Evolutionary conservation across 1,140 invertebrate genomes (phyloP).

Genomic region (Oncopeltus fasciatus): DNA sequence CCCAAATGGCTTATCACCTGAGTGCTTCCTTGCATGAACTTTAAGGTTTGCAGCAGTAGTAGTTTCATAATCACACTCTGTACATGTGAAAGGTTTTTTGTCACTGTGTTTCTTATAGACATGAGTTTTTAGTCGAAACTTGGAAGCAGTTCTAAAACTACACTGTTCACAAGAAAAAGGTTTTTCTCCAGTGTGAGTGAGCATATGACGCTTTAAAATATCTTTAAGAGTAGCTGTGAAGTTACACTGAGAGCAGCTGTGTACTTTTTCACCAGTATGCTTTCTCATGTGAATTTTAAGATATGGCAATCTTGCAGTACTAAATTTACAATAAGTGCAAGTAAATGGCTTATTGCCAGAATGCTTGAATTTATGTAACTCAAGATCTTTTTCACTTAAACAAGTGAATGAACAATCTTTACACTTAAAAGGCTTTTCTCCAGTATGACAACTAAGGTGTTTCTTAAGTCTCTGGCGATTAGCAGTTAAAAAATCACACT

Average conservation of each 20-base stretch:
- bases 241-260: neutral
- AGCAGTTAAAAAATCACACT: neutral
- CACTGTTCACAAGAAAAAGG: neutral
- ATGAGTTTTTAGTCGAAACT: neutral
- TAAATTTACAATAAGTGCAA: neutral
- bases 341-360: neutral
- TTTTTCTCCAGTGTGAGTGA: neutral
- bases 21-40: neutral
- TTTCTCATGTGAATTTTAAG: conserved; percentile 4
- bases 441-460: neutral
- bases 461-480: neutral
- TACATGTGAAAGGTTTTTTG: neutral
- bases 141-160: neutral
- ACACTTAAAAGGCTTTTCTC: conserved; percentile 1
- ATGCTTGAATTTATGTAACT: neutral
- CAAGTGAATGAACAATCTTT: neutral
- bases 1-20: neutral
- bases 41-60: neutral
- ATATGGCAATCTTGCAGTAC: neutral
- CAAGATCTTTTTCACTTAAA: neutral
- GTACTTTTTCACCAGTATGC: neutral
- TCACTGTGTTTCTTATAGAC: neutral
- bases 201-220: neutral
- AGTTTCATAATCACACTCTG: neutral
- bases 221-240: neutral